Conservation (phyloP, 2,797 vertebrate genomes). For the Lepidocolaptes lacrymiger region DNA sequence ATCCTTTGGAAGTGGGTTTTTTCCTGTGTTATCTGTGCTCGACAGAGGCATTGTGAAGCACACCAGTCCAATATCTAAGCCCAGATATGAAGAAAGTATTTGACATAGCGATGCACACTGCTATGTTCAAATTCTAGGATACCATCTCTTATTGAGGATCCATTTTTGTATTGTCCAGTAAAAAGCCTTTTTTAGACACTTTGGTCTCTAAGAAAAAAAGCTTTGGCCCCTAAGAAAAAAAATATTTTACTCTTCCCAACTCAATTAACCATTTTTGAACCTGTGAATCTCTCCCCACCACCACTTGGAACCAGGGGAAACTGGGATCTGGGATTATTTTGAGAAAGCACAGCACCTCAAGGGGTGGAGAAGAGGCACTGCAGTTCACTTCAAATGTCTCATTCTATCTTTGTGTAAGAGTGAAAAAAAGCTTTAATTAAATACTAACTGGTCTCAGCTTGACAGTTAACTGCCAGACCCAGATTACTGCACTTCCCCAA, state of each 20-base stretch:
- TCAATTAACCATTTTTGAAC: background rate
- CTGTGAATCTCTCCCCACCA: background rate
- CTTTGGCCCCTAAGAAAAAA: background rate
- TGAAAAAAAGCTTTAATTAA: background rate
- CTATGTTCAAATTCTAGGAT: background rate
- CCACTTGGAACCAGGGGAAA: background rate
- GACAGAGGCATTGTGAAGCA: background rate
- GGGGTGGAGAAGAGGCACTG: background rate
- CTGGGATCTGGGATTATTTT: background rate
- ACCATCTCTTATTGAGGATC: background rate
- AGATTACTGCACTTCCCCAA: background rate
- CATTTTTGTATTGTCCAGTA: background rate
- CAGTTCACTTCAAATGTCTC: background rate
- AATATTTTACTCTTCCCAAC: accelerated
- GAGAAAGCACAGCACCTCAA: background rate
- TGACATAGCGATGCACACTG: background rate
- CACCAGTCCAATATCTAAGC: background rate
- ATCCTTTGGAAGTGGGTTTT: background rate
- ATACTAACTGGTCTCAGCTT: background rate
- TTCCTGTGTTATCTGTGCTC: background rate
- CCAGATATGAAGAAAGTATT: background rate
- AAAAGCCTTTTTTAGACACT: background rate
- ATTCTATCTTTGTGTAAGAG: background rate
- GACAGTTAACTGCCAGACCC: background rate
- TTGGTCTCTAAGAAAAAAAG: background rate